Evolutionary conservation across 2,888 invertebrate species (phyloP), one percentile per base, ranked within the genome.

Genomic region (Congeria kusceri): DNA sequence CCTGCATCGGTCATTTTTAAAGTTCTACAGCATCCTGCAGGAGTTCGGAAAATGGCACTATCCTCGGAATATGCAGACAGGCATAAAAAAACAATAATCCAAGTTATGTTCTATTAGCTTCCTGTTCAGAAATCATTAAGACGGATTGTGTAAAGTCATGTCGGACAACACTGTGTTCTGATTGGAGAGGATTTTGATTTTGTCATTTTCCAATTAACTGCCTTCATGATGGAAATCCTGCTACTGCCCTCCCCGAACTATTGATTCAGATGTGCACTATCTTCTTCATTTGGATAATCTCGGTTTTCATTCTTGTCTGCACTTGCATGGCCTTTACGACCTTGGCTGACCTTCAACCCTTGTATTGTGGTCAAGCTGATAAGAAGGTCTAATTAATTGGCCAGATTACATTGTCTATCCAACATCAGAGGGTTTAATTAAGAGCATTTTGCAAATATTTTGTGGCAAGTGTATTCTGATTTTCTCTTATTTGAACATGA

Each of bases 231-330:
- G 23, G 44, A 25, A 32, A 27, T 64, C 39, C 23, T 46, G 13
- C 63, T 29, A 32, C 18, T 47, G 56, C 57, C 66, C 66, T 59
- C 59, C 61, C 28, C 27, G 63, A 57, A 75, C 75, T 75, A 72
- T 83, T 66, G 47, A 44, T 73, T 70, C 66, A 9, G 39, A 69
- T 73, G 72, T 58, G 49, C 61, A 77, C 67, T 67, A 79, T 79
- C 73, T 74, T 77, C 79, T 79, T 76, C 79, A 79, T 83, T 79
- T 77, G 83, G 79, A 71, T 79, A 61, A 76, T 74, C 74, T 74
- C 59, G 44, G 64, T 67, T 77, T 77, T 66, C 56, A 68, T 46
- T 47, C 44, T 49, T 75, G 58, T 61, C 79, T 44, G 53, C 57
- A 59, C 63, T 79, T 64, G 67, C 67, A 56, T 75, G 79, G 75